Evolutionary conservation across 2,888 invertebrate species (phyloP).

Genomic region (Nomada ferruginata): DNA sequence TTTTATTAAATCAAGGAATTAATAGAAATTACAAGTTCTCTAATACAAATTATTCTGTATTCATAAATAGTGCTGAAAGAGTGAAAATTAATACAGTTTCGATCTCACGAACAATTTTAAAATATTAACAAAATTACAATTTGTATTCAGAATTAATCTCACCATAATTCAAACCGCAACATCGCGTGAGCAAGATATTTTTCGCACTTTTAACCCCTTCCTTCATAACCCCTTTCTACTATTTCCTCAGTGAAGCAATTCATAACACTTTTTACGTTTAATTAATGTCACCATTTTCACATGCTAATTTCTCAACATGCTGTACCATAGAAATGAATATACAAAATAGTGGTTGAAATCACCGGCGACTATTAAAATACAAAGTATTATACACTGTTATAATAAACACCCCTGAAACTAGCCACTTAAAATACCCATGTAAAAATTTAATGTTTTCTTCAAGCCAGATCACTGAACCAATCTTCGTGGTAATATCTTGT

Average conservation of each 20-base stretch:
- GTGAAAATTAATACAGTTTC: no score
- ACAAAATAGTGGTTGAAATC: background rate
- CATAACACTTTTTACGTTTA: constrained; percentile 32
- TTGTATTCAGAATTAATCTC: constrained; percentile 33
- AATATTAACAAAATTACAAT: background rate
- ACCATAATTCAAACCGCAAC: background rate
- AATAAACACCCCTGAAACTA: no score
- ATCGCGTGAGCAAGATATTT: constrained; percentile 46
- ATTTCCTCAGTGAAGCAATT: constrained; percentile 4
- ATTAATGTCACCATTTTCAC: constrained; percentile 28
- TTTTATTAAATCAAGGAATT: no score
- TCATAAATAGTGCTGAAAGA: no score
- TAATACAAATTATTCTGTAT: no score
- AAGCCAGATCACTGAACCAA: background rate
- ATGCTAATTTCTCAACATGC: background rate
- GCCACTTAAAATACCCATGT: no score
- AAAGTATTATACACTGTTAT: no score
- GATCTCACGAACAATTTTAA: no score
- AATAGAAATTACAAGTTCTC: no score
- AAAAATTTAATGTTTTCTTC: background rate
- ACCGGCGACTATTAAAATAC: no score
- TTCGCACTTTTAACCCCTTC: background rate
- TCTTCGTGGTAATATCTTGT: background rate
- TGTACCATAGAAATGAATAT: background rate
- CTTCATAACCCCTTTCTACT: background rate